Conservation (phyloP, 2,888 invertebrate species). For the Tipula vernalis region DNA sequence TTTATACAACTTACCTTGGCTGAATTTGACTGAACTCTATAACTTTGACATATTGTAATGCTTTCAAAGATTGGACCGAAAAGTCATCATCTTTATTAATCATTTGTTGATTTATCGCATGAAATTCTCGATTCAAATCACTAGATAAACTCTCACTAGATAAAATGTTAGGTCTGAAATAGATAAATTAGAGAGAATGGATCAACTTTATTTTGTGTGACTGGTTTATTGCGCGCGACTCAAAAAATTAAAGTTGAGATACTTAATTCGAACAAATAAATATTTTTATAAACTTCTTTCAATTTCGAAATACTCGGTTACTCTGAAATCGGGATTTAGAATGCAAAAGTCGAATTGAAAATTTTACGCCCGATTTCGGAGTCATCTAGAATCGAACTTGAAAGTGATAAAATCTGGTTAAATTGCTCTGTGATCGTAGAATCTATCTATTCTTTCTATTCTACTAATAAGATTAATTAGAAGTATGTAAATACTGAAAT, state of each 20-base stretch:
- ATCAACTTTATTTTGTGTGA: neutral
- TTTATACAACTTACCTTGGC: neutral
- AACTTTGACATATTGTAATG: neutral
- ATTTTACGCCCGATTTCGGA: neutral
- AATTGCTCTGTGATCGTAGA: neutral
- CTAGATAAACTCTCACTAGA: constrained; percentile 4
- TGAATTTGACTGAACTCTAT: neutral
- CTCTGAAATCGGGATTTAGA: neutral
- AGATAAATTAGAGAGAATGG: neutral
- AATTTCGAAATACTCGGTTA: neutral
- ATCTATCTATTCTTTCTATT: too few relatives aligned
- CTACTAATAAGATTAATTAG: too few relatives aligned
- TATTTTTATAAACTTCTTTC: neutral
- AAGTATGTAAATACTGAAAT: too few relatives aligned
- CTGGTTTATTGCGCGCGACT: neutral
- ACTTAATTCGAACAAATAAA: neutral
- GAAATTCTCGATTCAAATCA: neutral
- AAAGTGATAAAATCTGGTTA: neutral
- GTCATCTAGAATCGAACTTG: neutral
- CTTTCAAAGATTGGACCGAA: neutral
- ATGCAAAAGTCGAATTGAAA: neutral
- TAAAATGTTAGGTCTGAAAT: neutral
- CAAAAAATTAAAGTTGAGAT: neutral
- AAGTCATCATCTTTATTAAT: neutral
- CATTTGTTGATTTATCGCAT: neutral